Evolutionary conservation across 1,140 invertebrate genomes (phyloP).

Genomic region (Megalopta genalis): DNA sequence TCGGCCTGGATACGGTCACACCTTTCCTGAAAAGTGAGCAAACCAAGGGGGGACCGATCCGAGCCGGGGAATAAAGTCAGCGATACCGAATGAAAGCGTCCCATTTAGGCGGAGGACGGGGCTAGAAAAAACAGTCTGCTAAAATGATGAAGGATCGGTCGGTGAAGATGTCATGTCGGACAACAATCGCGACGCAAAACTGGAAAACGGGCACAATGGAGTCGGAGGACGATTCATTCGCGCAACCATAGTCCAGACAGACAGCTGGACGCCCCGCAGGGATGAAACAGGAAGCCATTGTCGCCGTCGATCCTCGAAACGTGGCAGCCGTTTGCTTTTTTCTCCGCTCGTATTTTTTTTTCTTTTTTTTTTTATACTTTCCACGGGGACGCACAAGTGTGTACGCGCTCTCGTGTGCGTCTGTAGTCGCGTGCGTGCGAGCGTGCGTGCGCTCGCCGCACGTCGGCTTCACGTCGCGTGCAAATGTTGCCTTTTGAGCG

Average conservation of each 20-base stretch:
- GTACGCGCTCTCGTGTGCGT: not conserved
- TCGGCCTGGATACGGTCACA: not conserved
- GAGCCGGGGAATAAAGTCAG: constrained; percentile 20
- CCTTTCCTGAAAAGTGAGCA: not conserved
- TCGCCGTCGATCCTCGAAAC: constrained; percentile 59
- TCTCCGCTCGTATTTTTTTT: constrained; percentile 23
- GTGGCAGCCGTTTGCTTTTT: constrained; percentile 37
- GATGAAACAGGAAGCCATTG: constrained; percentile 58
- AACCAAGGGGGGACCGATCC: not conserved
- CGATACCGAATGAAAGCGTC: constrained; percentile 34
- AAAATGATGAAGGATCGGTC: constrained; percentile 50
- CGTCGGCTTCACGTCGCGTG: constrained; percentile 53
- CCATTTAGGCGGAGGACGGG: not conserved
- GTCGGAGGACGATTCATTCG: constrained; percentile 53
- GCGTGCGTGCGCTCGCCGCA: constrained; percentile 24
- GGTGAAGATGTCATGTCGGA: constrained; percentile 55
- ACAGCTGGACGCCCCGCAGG: constrained; percentile 56
- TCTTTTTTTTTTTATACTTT: constrained; percentile 26
- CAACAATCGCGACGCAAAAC: constrained; percentile 51
- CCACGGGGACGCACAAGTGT: constrained; percentile 16
- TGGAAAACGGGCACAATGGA: constrained; percentile 56
- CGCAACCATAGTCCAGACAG: constrained; percentile 47
- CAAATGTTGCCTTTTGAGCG: constrained; percentile 63
- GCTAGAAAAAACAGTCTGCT: constrained; percentile 25
- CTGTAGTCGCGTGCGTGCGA: not conserved